Evolutionary conservation across 2,888 invertebrate species (phyloP).

Genomic region (Pelosia muscerda): DNA sequence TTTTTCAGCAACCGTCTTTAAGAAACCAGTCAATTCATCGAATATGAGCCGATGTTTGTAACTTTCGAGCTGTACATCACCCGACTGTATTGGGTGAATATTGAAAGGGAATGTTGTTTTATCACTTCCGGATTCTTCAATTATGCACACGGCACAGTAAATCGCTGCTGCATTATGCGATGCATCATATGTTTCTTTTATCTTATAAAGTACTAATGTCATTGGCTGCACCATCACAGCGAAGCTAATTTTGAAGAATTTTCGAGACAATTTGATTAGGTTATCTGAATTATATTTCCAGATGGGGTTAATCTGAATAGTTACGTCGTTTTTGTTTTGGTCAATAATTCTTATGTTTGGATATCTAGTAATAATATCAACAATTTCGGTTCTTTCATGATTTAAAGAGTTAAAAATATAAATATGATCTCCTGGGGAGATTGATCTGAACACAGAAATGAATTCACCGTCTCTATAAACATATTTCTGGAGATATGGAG

Average conservation of each 20-base stretch:
- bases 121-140: slow-evolving; percentile 58
- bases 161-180: slow-evolving; percentile 70
- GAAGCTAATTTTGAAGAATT: slow-evolving; percentile 89
- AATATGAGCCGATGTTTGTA: slow-evolving; percentile 92
- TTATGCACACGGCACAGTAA: slow-evolving; percentile 68
- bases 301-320: slow-evolving; percentile 75
- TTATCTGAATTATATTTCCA: slow-evolving; percentile 72
- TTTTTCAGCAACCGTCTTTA: slow-evolving; percentile 91
- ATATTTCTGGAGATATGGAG: slow-evolving; percentile 84
- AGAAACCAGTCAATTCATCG: slow-evolving; percentile 93
- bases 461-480: slow-evolving; percentile 78
- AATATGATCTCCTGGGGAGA: slow-evolving; percentile 88
- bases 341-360: slow-evolving; percentile 92
- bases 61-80: slow-evolving; percentile 94
- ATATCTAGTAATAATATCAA: slow-evolving; percentile 90
- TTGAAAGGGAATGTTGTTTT: slow-evolving; percentile 61
- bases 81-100: slow-evolving; percentile 90
- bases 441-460: slow-evolving; percentile 73
- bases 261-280: slow-evolving; percentile 67
- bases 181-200: slow-evolving; percentile 72
- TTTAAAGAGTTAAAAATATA: slow-evolving; percentile 95
- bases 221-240: slow-evolving; percentile 92
- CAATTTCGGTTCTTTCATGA: slow-evolving; percentile 92
- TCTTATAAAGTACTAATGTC: slow-evolving; percentile 89
- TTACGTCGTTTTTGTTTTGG: slow-evolving; percentile 86